Evolutionary conservation across 2,113 vertebrate species (phyloP), one percentile per base, ranked within the genome.

Genomic region (Clarias gariepinus): DNA sequence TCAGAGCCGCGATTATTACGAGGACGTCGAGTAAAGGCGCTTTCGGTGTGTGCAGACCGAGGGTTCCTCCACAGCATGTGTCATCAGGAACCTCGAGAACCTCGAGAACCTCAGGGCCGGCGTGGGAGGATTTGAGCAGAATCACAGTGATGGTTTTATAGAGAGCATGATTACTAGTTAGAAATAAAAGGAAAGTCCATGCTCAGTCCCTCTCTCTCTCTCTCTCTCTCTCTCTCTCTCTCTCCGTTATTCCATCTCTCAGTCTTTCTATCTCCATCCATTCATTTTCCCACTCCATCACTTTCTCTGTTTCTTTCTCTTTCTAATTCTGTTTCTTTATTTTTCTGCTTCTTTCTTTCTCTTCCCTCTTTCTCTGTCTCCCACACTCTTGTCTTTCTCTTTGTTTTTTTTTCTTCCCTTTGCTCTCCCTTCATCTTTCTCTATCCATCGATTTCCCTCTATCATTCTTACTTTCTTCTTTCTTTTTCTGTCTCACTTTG

Each of bases 291-390:
- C 33, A 47, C 19, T 55, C 30, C 47, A 47, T 47, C 47, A 47
- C 47, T 47, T 47, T 47, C 36, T 41, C 47, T 47, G 47, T 11
- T 25, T 71, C 8, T 21, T 8, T 23, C 33, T 41, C 18, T 73
- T 0, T 73, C 30, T 69, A 2, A 47, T 47, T 69, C 12, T 33
- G 15, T 41, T 19, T 73, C 28, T 41, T 33, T 73, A 9, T 69
- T 6, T 69, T 18, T 53, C 47, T 55, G 1, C 28, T 5, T 76
- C 11, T 41, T 1, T 19, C 28, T 33, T 15, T 68, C 13, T 69
- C 33, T 73, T 16, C 7, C 21, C 69, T 41, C 9, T 73, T 18
- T 23, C 33, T 73, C 86, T 91, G 88, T 52, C 73, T 52, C 33
- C 53, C 21, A 13, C 3, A 4, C 73, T 76, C 73, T n/a, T 23